Base-by-base conservation (phyloP, 2,888 invertebrate species). In the Drosophila peninsularis region DNA sequence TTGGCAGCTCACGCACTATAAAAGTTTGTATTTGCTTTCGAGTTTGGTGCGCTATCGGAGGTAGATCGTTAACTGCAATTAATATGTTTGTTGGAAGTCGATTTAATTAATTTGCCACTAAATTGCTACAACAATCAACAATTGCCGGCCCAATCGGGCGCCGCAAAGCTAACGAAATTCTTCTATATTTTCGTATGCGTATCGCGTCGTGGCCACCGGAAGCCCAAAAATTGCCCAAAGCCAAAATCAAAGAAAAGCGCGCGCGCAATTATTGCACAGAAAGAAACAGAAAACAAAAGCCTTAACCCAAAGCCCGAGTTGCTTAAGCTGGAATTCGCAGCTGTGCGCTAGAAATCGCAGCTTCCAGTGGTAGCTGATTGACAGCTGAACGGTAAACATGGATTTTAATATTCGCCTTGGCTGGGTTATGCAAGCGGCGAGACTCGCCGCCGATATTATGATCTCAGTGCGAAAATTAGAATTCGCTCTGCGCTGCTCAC, bases 61-160 rank as follows among this genome's bases (percentile, higher is more conserved):
- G 82, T 88, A 78, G 88, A 71, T 88, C 65, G 75, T 83, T 86
- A 86, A 80, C 89, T 83, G 83, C 73, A 88, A 83, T 88, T 83
- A 83, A 88, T 83, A 80, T 88, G 86, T 85, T 47, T 52, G 53
- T 70, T 65, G 54, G 44, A 63, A 69, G 32, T 50, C 57, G 64
- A 60, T 73, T 82, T 71, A 45, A 88, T 83, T 86, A 75, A 83
- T 75, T 83, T 72, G 82, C 75, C 57, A 63, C 62, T 45, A 62
- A 74, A 77, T 77, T 76, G 70, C 58, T 55, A 53, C 63, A 68
- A 56, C 71, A 68, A 41, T 17, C 62, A 71, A 72, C 62, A 69
- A 75, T 69, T 72, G 66, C 24, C 11, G 24, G 19, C 65, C 73
- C 54, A 67, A 83, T 39, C 32, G 52, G 71, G 80, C 24, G 39